phyloP scores from a whole-genome alignment of 2,113 vertebrate genomes.

The Pogona vitticeps region DNA sequence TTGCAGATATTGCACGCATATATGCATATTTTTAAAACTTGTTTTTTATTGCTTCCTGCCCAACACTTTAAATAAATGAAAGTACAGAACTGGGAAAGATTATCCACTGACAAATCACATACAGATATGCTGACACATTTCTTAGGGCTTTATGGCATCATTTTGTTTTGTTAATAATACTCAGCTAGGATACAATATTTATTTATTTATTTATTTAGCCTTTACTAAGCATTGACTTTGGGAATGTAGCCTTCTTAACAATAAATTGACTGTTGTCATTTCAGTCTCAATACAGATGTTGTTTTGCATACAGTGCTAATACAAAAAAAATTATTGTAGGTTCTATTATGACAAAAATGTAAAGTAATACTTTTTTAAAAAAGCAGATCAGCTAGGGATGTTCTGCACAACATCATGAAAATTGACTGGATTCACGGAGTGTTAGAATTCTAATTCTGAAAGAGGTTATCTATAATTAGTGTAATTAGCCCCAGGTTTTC shows the following conservation, averaged over 20 bases:
- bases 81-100: slow-evolving; percentile 23
- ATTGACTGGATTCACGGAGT: slow-evolving; percentile 27
- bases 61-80: slow-evolving; percentile 27
- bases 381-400: background rate
- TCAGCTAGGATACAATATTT: background rate
- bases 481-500: slow-evolving; percentile 25
- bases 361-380: slow-evolving; percentile 10
- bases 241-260: slow-evolving; percentile 29
- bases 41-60: slow-evolving; percentile 4
- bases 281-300: background rate
- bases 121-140: slow-evolving; percentile 10
- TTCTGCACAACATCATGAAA: slow-evolving; percentile 27
- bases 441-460: slow-evolving; percentile 24
- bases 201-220: slow-evolving; percentile 13
- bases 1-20: background rate
- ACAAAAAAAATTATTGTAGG: slow-evolving; percentile 6
- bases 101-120: background rate
- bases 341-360: slow-evolving; percentile 31
- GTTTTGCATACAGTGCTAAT: slow-evolving; percentile 32
- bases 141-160: background rate
- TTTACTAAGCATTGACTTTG: slow-evolving; percentile 3
- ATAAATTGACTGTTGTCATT: background rate
- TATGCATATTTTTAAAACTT: background rate
- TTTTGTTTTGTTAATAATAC: slow-evolving; percentile 3
- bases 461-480: background rate